A percentile compares a stretch with the other conserved stretches of the same genome.
Conservation (phyloP, 2,888 invertebrate species). For the Scrobipalpa atriplicella region DNA sequence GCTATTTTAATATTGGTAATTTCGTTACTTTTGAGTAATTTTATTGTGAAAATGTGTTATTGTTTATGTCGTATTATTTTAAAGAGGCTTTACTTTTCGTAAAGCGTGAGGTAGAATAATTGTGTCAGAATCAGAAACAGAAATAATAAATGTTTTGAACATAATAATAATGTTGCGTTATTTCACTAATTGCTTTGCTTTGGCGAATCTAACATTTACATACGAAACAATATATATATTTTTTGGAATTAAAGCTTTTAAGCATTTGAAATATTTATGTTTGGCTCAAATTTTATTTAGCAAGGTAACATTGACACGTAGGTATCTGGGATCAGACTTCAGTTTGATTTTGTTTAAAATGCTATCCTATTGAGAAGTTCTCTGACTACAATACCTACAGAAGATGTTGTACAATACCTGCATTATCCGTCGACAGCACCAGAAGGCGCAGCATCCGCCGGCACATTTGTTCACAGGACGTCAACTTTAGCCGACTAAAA, state of each 20-base stretch:
- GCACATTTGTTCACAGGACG: neutral
- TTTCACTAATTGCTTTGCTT: too few relatives aligned
- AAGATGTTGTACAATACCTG: neutral
- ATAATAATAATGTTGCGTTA: constrained; percentile 36
- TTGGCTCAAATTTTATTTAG: constrained; percentile 39
- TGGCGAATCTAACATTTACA: too few relatives aligned
- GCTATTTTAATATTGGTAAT: neutral
- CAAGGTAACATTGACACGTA: constrained; percentile 46
- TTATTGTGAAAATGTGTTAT: constrained; percentile 26
- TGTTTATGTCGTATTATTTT: constrained; percentile 30
- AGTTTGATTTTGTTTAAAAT: too few relatives aligned
- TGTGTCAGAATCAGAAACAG: constrained; percentile 60
- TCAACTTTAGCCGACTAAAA: neutral
- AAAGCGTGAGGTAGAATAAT: constrained; percentile 56
- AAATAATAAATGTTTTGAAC: constrained; percentile 76
- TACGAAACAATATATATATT: neutral
- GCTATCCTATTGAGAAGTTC: neutral
- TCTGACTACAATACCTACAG: neutral
- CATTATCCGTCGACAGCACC: neutral
- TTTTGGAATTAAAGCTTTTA: too few relatives aligned
- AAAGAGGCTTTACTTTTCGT: constrained; percentile 50
- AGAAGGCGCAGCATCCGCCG: neutral
- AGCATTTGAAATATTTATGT: too few relatives aligned
- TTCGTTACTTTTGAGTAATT: neutral
- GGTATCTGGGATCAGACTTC: too few relatives aligned